phyloP scores from a whole-genome alignment of 2,797 vertebrate species.

The Falco peregrinus region DNA sequence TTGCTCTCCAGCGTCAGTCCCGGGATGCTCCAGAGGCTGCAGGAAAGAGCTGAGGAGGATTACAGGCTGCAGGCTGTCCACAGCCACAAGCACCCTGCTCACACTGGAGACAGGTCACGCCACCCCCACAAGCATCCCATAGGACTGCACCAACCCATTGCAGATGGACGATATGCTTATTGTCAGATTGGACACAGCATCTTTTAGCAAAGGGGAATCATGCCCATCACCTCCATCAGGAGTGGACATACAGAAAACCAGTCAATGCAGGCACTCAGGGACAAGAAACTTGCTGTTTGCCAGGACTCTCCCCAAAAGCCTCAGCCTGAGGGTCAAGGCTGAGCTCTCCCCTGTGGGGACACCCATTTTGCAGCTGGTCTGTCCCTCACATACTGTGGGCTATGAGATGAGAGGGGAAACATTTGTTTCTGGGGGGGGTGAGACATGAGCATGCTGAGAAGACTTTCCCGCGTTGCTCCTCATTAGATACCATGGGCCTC shows the following conservation, averaged over 20 bases:
- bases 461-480: not conserved
- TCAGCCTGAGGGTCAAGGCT: not conserved
- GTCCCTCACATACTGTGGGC: accelerated
- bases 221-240: not conserved
- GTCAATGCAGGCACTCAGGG: not conserved
- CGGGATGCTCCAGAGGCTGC: not conserved
- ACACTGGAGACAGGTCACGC: accelerated
- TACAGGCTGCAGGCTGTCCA: not conserved
- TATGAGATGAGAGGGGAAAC: not conserved
- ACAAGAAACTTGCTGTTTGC: too few relatives aligned
- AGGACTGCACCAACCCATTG: accelerated
- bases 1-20: not conserved
- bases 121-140: not conserved
- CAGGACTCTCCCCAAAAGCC: not conserved
- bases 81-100: accelerated
- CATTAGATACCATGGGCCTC: accelerated
- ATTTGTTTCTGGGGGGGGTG: not conserved
- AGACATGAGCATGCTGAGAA: not conserved
- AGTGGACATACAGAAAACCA: not conserved
- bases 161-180: not conserved
- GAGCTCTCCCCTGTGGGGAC: not conserved
- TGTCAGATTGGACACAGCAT: accelerated
- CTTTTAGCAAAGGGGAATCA: not conserved
- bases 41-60: not conserved
- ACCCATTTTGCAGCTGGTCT: not conserved